Conservation (phyloP, 2,113 vertebrate genomes). For the Pantherophis guttatus region DNA sequence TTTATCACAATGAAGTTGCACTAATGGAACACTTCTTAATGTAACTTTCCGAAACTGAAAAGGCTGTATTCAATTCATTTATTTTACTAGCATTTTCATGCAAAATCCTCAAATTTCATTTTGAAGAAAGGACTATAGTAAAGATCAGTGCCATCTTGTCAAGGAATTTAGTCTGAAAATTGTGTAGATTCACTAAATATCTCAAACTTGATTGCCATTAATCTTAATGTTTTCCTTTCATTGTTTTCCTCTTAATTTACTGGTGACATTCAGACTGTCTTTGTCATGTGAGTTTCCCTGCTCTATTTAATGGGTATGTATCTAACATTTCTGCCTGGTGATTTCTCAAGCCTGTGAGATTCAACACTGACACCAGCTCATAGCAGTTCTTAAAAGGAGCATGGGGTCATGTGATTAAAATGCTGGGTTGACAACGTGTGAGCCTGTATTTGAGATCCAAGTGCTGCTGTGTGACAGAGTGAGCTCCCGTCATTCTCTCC, state of each 20-base stretch:
- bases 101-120: not conserved
- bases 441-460: not conserved
- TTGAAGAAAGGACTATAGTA: not conserved
- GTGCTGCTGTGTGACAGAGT: not conserved
- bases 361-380: not conserved
- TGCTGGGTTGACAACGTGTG: not conserved
- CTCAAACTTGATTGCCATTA: not conserved
- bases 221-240: not conserved
- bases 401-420: not conserved
- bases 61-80: not conserved
- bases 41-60: not conserved
- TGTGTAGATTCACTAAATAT: not conserved
- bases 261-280: not conserved
- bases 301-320: not conserved
- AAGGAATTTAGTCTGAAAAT: not conserved
- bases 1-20: not conserved
- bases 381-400: not conserved
- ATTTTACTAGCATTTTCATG: not conserved
- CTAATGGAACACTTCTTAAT: not conserved
- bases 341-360: not conserved
- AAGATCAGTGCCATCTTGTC: not conserved
- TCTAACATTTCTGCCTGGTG: not conserved
- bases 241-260: not conserved
- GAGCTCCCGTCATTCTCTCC: not conserved
- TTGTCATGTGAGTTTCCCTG: not conserved